phyloP scores from a whole-genome alignment of 2,888 invertebrate species.

The Laothoe populi region DNA sequence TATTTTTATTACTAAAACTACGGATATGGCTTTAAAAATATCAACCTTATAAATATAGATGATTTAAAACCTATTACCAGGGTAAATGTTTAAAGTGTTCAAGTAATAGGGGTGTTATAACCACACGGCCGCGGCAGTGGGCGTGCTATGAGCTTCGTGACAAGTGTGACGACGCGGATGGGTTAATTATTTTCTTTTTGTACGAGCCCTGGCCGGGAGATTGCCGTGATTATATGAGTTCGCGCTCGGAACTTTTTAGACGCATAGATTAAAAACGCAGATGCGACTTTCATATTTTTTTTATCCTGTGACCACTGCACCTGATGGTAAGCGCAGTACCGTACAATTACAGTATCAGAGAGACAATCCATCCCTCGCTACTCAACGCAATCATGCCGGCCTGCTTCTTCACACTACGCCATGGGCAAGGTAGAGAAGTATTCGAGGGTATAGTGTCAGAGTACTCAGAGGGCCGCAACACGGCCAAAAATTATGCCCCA shows the following conservation, averaged over 20 bases:
- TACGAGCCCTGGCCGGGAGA: conserved; percentile 62
- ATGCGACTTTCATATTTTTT: conserved; percentile 25
- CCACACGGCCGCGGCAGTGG: neutral
- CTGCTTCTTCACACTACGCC: too few relatives aligned
- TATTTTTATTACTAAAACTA: neutral
- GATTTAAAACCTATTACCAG: conserved; percentile 1
- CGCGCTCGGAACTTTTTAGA: conserved; percentile 49
- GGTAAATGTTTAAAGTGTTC: neutral
- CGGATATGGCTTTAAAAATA: neutral
- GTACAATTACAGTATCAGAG: too few relatives aligned
- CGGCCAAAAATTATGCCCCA: too few relatives aligned
- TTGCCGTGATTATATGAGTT: conserved; percentile 72
- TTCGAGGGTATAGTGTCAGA: too few relatives aligned
- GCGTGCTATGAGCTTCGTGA: conserved; percentile 38
- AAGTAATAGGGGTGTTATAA: neutral
- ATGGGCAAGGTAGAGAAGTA: too few relatives aligned
- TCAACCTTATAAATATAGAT: neutral
- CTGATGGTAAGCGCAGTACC: too few relatives aligned
- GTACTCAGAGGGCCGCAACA: too few relatives aligned
- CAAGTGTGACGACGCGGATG: conserved; percentile 56
- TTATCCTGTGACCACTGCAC: too few relatives aligned
- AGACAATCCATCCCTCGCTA: too few relatives aligned
- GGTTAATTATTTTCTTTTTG: conserved; percentile 79
- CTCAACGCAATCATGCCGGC: too few relatives aligned
- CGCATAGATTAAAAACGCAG: conserved; percentile 40